These are phyloP conservation scores for Chironomus riparius DNA, from an alignment of 2,888 invertebrate species.

Conservation along the genomic window DNA sequence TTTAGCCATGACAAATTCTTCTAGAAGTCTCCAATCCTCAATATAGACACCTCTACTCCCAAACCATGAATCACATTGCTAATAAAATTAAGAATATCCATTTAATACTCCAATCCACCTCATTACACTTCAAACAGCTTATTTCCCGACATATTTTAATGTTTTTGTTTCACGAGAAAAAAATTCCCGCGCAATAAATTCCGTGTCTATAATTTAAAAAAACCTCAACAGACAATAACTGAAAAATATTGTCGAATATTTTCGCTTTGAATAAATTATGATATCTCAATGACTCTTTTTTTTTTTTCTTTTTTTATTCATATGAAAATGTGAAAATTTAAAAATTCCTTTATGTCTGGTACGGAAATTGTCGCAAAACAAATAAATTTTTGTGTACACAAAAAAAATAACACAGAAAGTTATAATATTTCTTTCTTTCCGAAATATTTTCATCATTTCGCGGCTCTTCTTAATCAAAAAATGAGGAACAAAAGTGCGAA, in stretches of 20 bases:
- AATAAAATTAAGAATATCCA: too few species aligned
- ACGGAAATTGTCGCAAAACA: constrained; percentile 10
- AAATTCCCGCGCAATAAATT: too few species aligned
- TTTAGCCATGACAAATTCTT: too few species aligned
- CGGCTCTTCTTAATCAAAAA: too few species aligned
- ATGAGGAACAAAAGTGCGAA: background rate
- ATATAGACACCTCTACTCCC: too few species aligned
- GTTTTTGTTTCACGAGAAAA: too few species aligned
- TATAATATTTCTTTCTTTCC: background rate
- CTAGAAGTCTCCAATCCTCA: too few species aligned
- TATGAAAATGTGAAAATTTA: background rate
- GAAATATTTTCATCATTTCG: background rate
- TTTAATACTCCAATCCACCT: too few species aligned
- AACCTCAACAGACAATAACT: background rate
- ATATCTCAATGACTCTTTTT: background rate
- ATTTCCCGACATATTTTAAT: too few species aligned
- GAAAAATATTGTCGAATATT: too few species aligned
- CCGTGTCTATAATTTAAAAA: background rate
- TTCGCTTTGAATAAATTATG: background rate
- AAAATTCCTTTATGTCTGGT: constrained; percentile 18
- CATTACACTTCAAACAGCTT: too few species aligned
- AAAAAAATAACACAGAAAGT: background rate
- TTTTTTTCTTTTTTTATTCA: background rate
- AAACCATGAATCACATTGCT: too few species aligned
- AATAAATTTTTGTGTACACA: background rate